Evolutionary conservation across 2,797 vertebrate species (phyloP).

Genomic region (Pyrocephalus nanus): DNA sequence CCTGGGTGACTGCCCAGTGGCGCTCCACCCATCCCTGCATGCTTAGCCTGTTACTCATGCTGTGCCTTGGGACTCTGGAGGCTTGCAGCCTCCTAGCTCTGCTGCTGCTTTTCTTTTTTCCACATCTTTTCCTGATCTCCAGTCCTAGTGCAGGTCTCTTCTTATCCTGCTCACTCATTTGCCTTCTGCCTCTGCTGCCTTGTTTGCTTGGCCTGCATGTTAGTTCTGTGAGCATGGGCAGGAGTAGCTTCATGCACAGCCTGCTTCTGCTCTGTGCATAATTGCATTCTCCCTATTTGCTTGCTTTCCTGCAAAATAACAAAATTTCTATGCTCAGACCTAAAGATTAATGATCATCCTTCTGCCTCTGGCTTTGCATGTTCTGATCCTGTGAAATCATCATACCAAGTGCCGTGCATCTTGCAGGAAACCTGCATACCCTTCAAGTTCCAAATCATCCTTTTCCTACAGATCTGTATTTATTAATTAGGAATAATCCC

Average conservation of each 20-base stretch:
- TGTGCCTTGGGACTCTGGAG: background rate
- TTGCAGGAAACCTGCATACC: background rate
- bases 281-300: background rate
- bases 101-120: background rate
- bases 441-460: background rate
- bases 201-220: background rate
- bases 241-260: background rate
- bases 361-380: background rate
- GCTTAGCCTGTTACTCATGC: slow-evolving; percentile 35
- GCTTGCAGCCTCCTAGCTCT: background rate
- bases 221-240: background rate
- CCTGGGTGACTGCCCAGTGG: background rate
- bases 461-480: background rate
- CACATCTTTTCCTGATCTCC: background rate
- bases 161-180: background rate
- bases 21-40: background rate
- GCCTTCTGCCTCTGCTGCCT: background rate
- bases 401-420: background rate
- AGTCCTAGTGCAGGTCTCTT: background rate
- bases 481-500: slow-evolving; percentile 37
- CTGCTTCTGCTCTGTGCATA: background rate
- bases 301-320: background rate
- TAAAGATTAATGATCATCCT: background rate
- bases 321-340: background rate
- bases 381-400: background rate